Conservation (phyloP, 2,888 invertebrate genomes). For the Drosophila recens region DNA sequence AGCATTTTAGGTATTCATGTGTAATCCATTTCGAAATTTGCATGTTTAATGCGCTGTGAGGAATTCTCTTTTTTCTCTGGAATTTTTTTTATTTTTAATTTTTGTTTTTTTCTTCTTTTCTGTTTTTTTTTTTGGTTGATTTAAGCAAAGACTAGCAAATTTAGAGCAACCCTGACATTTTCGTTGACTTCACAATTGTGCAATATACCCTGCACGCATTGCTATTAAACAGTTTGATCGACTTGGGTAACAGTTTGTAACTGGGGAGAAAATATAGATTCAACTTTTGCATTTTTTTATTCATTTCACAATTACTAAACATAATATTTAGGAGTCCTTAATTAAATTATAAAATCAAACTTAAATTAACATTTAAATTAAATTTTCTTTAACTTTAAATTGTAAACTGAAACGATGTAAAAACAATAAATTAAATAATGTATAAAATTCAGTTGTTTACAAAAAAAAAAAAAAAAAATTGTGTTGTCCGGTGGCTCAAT, state of each 20-base stretch:
- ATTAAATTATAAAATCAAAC: neutral
- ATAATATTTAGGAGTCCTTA: neutral
- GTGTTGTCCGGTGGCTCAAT: too few relatives aligned
- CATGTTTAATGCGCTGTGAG: slow-evolving; percentile 68
- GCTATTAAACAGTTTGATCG: neutral
- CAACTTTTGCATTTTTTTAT: neutral
- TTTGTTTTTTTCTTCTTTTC: slow-evolving; percentile 1
- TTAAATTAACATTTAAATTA: neutral
- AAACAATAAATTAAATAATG: too few relatives aligned
- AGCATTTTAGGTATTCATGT: slow-evolving; percentile 61
- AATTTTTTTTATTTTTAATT: slow-evolving; percentile 6
- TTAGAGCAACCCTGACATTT: slow-evolving; percentile 39
- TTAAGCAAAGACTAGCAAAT: slow-evolving; percentile 22
- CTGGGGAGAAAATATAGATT: neutral
- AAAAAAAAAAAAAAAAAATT: too few relatives aligned
- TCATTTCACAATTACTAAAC: neutral
- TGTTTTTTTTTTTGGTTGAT: slow-evolving; percentile 24
- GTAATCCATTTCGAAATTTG: slow-evolving; percentile 71
- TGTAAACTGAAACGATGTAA: too few relatives aligned
- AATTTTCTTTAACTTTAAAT: too few relatives aligned
- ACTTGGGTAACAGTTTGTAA: neutral
- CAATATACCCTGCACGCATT: slow-evolving; percentile 16
- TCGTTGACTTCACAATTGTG: slow-evolving; percentile 37
- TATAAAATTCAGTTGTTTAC: too few relatives aligned
- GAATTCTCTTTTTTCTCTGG: slow-evolving; percentile 26